Evolutionary conservation across 1,140 invertebrate genomes (phyloP), one percentile per base, ranked within the genome.

Genomic region (Papilio machaon): DNA sequence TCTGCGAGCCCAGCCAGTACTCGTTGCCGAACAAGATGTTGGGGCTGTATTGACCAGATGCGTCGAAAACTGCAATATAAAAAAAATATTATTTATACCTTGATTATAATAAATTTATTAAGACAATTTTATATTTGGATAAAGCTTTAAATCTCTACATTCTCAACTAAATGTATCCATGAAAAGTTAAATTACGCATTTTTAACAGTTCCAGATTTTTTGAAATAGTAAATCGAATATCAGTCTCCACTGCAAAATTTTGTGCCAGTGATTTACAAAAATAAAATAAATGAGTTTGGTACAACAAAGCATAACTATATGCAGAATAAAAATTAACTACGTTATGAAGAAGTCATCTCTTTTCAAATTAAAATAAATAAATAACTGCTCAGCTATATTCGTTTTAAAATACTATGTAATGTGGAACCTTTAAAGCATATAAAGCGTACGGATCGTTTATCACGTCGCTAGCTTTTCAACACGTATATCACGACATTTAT

Each of bases 1-100:
- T 95, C 67, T 95, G 95, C 46, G 97, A 97, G 2, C 97, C 97
- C 73, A 98, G 91, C 97, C 97, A 98, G 92, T 97, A 97, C 86
- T 97, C 96, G 88, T 97, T 98, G 9, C 97, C 97, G 85, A 97
- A 98, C 85, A 97, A 95, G 83, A 97, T 96, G 85, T 97, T 97
- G 1, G 97, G 96, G 2, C 96, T 96, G 91, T 98, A 98, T 75
- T 97, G 96, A n/a, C 97, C 97, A 35, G 97, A 97, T 2, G 97
- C 96, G 88, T 98, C 97, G 77, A 96, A 97, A 92, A 97, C 97
- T 98, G 95, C 15, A 96, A 96, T 80, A 89, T 30, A 23, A 46
- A 82, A 78, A 83, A 79, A 77, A 60, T 30, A 52, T 43, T 70
- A 4, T 49, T 78, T 70, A 47, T 52, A 80, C 43, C 10, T 80